Base-by-base conservation (phyloP, 2,113 vertebrate genomes). In the Hemiscyllium ocellatum region DNA sequence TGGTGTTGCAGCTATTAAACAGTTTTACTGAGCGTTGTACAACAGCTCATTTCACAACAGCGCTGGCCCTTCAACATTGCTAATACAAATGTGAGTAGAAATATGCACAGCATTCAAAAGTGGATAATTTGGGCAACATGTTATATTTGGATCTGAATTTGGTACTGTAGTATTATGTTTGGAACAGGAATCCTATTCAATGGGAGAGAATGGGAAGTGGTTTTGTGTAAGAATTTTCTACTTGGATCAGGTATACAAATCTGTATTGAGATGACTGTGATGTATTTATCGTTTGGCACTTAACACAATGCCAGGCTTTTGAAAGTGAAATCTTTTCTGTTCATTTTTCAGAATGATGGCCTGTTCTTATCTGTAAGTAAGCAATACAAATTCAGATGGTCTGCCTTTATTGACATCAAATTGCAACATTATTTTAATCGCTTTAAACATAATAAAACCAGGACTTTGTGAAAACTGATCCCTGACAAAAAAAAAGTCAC, bases 191-290 rank as follows among this genome's bases (percentile, higher is more conserved):
- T 61, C 33, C 87, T 90, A 61, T 90, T 90, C 87, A 61, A 61
- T 91, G 87, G 61, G 87, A 15, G 29, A 17, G 87, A 91, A 91
- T 91, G 87, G 87, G 87, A 91, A 65, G 87, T 91, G 87, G 87
- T 61, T 91, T 91, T 26, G 87, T 37, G 15, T 61, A 12, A 56
- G 87, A 65, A 65, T 65, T 65, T 56, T 91, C 29, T 6, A 7
- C 89, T 66, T 93, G 89, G 89, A 66, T 65, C 20, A 93, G 61
- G 33, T 93, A 90, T 90, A 29, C 56, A 12, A 61, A 93, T 93
- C 89, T 68, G 61, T 37, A 68, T 22, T 37, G 89, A 93, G 61
- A 37, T 93, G 61, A 93, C 89, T 66, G 33, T 6, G 80, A 37
- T 7, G 4, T 47, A 83, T 83, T 91, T 91, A 5, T 0, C n/a